Evolutionary conservation across 1,140 invertebrate genomes (phyloP).

Genomic region (Potamilus streckersoni): DNA sequence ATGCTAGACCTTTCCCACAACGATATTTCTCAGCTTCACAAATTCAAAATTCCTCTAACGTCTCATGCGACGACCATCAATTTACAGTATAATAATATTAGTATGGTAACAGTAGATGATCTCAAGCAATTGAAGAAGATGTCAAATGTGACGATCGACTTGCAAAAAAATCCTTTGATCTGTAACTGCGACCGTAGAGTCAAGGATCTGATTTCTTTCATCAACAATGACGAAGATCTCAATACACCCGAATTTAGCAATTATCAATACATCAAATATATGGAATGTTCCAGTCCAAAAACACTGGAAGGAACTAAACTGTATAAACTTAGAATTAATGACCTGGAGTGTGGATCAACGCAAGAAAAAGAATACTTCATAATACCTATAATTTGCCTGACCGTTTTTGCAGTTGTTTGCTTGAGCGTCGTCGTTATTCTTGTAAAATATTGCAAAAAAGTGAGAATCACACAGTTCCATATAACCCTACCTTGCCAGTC

Average conservation of each 20-base stretch:
- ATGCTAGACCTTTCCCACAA: conserved; percentile 43
- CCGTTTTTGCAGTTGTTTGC: conserved; percentile 31
- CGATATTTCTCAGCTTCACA: conserved; percentile 31
- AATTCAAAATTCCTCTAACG: conserved; percentile 22
- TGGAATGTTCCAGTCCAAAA: conserved; percentile 33
- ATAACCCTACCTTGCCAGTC: conserved; percentile 50
- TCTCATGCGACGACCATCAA: conserved; percentile 27
- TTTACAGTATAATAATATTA: conserved; percentile 42
- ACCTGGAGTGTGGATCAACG: conserved; percentile 25
- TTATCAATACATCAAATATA: conserved; percentile 38
- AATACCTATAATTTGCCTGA: conserved; percentile 35
- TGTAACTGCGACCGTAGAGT: conserved; percentile 39
- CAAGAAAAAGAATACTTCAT: conserved; percentile 8
- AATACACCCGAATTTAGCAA: conserved; percentile 13
- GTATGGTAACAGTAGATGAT: conserved; percentile 23
- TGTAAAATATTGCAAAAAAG: conserved; percentile 44
- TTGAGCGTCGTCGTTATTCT: conserved; percentile 33
- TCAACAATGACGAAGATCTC: conserved; percentile 23
- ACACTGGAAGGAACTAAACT: conserved; percentile 27
- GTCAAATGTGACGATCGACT: conserved; percentile 32
- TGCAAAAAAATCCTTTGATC: conserved; percentile 40
- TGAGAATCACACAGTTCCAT: conserved; percentile 53
- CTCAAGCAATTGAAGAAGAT: conserved; percentile 28
- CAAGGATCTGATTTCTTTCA: conserved; percentile 23
- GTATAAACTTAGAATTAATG: conserved; percentile 9